Base-by-base conservation (phyloP, 2,797 vertebrate genomes). In the Hydrocynus forskahlii region DNA sequence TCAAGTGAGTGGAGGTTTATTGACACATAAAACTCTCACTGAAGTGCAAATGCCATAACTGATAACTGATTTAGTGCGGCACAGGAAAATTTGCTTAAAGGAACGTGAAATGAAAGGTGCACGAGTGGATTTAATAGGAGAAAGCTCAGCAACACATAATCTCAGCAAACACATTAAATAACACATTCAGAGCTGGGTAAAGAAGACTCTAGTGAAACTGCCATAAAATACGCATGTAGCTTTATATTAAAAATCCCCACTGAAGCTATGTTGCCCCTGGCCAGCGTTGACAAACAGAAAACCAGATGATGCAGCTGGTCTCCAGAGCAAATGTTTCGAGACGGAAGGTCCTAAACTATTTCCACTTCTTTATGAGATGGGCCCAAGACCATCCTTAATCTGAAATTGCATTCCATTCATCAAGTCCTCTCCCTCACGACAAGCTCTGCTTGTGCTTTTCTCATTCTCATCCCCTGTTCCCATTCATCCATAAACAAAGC, bases 331-430 rank as follows among this genome's bases (percentile, higher is more conserved):
- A 82, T 80, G 87, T 87, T 81, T 89, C 78, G 82, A 87, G 89
- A 89, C 88, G 91, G 88, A 80, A 89, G 84, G 79, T 84, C 83
- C 89, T 92, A 93, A 93, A 92, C 93, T 93, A 92, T 92, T 78
- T 79, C 89, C 90, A 90, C 92, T 72, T 79, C 81, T 81, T 75
- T 23, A 72, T 69, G 72, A 76, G 74, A 81, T 88, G 90, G 91
- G 14, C 82, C 81, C 79, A 87, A 86, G 88, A 85, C 89, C 86
- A 89, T 40, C 63, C 17, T 40, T 66, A 66, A 66, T 38, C 62
- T 17, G 29, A 90, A 90, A 93, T 93, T 91, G 89, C 91, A 89
- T 78, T 89, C 92, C 90, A 21, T 93, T 92, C 78, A 92, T 93
- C 92, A 93, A 87, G 63, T 80, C 76, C 86, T 88, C 86, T 86